Base-by-base conservation (phyloP, 2,113 vertebrate genomes). In the Onychostoma macrolepis region DNA sequence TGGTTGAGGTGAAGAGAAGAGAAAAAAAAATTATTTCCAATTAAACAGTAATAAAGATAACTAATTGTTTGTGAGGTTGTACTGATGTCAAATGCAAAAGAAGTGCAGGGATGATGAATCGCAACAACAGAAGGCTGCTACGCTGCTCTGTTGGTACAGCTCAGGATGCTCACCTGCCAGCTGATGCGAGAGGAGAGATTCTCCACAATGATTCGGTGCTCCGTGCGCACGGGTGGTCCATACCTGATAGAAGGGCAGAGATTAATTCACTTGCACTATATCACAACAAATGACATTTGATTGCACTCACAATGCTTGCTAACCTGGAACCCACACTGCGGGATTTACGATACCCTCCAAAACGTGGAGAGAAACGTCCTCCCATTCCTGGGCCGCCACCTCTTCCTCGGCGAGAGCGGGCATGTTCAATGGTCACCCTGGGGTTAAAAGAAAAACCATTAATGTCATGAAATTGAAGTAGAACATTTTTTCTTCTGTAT, bases 151-250 rank as follows among this genome's bases (percentile, higher is more conserved):
- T 30, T 86, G 61, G 38, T 86, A 17, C 50, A 4, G 36, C 2
- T 24, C 3, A 4, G 72, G 63, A 41, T 8, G 69, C 96, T 96
- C 95, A 98, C 97, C 97, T 98, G 97, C 97, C 97, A 97, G 92
- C 97, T 97, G 67, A 97, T 96, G 26, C 97, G 95, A 1, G 97
- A 97, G 0, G 97, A 98, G 38, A 98, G 95, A 89, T 97, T 97
- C 92, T 98, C 96, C 56, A 97, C 97, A 89, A 98, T 95, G 88
- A 97, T 95, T 83, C 97, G 95, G 92, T 98, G 96, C 86, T 98
- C 96, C 0, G 97, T 97, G 24, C 97, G 94, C 91, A 97, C 95
- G 77, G 96, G 97, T 56, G 96, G 97, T 69, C 97, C 96, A 90
- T 97, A 97, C 67, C 97, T 95, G 91, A 85, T 24, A 28, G 12